Percentiles rank a stretch among this genome's conserved stretches.
Conservation (phyloP, 2,113 vertebrate species). For the Oceanites oceanicus region DNA sequence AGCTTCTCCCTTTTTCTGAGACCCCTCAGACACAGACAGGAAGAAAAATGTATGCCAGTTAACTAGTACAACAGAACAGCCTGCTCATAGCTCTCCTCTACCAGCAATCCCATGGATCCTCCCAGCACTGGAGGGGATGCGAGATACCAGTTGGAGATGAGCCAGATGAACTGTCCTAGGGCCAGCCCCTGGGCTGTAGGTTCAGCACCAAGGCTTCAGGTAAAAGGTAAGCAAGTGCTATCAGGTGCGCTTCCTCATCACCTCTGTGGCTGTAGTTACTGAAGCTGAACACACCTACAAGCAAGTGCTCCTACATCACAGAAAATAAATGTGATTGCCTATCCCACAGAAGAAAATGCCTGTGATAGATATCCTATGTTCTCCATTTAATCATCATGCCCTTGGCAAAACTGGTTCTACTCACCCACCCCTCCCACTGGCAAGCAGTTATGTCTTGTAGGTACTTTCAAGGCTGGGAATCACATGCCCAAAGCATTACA, state of each 20-base stretch:
- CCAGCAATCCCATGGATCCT: neutral
- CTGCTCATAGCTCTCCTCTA: neutral
- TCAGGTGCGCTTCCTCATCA: neutral
- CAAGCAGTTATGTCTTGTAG: slow-evolving; percentile 14
- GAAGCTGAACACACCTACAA: neutral
- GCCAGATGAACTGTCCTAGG: neutral
- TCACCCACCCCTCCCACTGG: neutral
- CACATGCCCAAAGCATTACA: slow-evolving; percentile 39
- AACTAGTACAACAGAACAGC: neutral
- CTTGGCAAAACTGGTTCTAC: slow-evolving; percentile 14
- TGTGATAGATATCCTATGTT: slow-evolving; percentile 9
- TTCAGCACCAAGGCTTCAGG: neutral
- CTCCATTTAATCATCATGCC: slow-evolving; percentile 23
- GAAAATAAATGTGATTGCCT: neutral
- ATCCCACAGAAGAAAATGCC: slow-evolving; percentile 1
- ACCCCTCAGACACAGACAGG: neutral
- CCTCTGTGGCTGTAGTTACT: neutral
- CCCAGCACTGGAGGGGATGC: neutral
- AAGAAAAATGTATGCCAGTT: neutral
- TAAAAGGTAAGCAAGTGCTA: neutral
- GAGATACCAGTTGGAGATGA: neutral
- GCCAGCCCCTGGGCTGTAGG: neutral
- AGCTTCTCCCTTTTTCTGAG: neutral
- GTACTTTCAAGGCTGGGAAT: slow-evolving; percentile 28
- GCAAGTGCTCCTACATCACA: neutral